phyloP scores from a whole-genome alignment of 2,113 vertebrate genomes.

The Microcebus tavaratra region DNA sequence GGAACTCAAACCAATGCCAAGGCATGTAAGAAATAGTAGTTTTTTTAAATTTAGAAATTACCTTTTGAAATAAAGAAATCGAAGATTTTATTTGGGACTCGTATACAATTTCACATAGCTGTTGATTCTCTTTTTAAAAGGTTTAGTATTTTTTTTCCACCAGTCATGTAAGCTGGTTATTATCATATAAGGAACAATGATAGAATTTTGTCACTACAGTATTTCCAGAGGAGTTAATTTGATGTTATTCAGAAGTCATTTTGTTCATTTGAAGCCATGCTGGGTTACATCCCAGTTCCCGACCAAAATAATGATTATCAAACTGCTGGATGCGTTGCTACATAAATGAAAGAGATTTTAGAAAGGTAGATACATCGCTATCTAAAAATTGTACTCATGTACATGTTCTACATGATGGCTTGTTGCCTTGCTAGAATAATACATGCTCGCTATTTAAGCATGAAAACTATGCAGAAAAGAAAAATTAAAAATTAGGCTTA shows the following conservation, averaged over 20 bases:
- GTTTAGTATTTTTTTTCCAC: not conserved
- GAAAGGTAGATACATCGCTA: not conserved
- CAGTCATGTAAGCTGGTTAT: not conserved
- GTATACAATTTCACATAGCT: not conserved
- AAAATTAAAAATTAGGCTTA: not conserved
- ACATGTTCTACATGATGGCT: not conserved
- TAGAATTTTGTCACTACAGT: not conserved
- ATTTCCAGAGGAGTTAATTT: not conserved
- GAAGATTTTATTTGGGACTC: not conserved
- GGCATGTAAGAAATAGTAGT: not conserved
- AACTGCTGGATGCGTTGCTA: not conserved
- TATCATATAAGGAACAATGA: not conserved
- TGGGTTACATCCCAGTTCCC: not conserved
- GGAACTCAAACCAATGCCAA: not conserved
- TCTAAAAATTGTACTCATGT: not conserved
- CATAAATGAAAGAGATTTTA: not conserved
- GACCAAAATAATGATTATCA: not conserved
- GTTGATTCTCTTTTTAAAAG: not conserved
- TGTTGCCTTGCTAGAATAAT: not conserved
- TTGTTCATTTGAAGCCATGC: not conserved
- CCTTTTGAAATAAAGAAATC: not conserved
- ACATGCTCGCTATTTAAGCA: not conserved
- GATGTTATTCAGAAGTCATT: slow-evolving; percentile 6
- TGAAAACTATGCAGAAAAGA: not conserved
- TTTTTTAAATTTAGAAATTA: not conserved